Base-by-base conservation (phyloP, 2,113 vertebrate species). In the Clarias macrocephalus region DNA sequence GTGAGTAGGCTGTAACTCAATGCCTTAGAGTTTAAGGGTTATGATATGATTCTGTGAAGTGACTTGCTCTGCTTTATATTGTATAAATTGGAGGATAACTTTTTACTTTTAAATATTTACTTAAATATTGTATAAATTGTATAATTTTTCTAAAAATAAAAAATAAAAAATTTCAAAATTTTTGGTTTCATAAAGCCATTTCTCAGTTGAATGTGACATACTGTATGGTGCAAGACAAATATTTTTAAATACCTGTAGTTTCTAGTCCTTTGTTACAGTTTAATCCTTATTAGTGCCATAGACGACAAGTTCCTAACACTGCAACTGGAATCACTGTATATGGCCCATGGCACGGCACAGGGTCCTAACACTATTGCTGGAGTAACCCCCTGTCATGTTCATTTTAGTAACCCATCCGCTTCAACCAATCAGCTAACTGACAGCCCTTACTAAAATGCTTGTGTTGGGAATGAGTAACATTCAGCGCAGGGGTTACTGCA, bases 361-460 rank as follows among this genome's bases (percentile, higher is more conserved):
- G 33, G 33, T 33, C 33, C 33, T 33, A 33, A 33, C 33, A 33
- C 33, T 33, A 33, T 33, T 33, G 33, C 33, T 33, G 77, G 77
- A 80, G 28, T 80, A 59, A 59, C 28, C 28, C 28, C 77, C 28
- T 59, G 56, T 21, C n/a, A 28, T 57, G 52, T n/a, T 23, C 77
- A 80, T 59, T 80, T 80, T 59, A 80, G 54, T n/a, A 59, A 80
- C 77, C 30, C 15, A 30, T 18, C 79, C 30, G 42, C 79, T 62
- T 81, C 57, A 80, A 37, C 57, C 37, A 62, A 80, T 62, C 57
- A 62, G 30, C 19, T 37, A 60, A 62, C 62, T 81, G 62, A 62
- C 79, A 62, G 57, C 30, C 79, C 79, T 62, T 37, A 25, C 30
- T 62, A 33, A 80, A 81, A 33, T 81, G 79, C 52, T 6, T 80